A percentile compares a stretch with the other conserved stretches of the same genome.
These are phyloP conservation scores for Spongilla lacustris DNA, from an alignment of 37 sponge, comb jelly and placozoan species.

Conservation along the genomic window DNA sequence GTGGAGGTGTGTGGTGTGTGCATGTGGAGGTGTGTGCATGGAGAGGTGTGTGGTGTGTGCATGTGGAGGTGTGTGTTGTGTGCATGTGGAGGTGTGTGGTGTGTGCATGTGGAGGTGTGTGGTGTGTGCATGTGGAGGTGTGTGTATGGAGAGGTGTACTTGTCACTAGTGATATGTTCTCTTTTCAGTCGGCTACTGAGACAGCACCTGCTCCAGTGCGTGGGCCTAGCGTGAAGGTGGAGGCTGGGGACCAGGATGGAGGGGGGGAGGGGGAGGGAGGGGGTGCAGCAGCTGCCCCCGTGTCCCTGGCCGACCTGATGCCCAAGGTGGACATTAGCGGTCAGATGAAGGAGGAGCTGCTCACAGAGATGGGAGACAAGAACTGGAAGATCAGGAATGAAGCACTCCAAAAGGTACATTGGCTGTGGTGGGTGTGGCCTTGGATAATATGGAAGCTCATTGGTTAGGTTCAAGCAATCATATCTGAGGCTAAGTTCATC, in stretches of 20 bases:
- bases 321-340: conserved; percentile 86
- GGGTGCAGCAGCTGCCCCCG: conserved; percentile 3
- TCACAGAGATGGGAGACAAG: conserved; percentile 85
- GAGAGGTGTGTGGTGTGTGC: no score
- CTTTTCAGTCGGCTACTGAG: conserved; percentile 46
- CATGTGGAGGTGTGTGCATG: not conserved
- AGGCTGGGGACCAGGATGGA: conserved; percentile 22
- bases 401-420: conserved; percentile 69
- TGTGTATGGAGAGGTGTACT: no score
- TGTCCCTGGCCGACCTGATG: conserved; percentile 80
- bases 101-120: not conserved
- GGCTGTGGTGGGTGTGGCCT: not conserved
- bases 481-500: conserved; percentile 82
- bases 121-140: no score
- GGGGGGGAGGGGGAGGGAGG: conserved; percentile 28
- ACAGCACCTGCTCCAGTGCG: conserved; percentile 71
- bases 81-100: not conserved
- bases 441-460: not conserved
- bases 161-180: no score
- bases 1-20: not conserved
- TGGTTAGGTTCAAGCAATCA: conserved; percentile 59
- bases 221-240: conserved; percentile 58
- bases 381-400: conserved; percentile 91
- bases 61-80: not conserved
- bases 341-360: conserved; percentile 68